Evolutionary conservation across 2,888 invertebrate genomes (phyloP).

Genomic region (Hydroisotoma schaefferi): DNA sequence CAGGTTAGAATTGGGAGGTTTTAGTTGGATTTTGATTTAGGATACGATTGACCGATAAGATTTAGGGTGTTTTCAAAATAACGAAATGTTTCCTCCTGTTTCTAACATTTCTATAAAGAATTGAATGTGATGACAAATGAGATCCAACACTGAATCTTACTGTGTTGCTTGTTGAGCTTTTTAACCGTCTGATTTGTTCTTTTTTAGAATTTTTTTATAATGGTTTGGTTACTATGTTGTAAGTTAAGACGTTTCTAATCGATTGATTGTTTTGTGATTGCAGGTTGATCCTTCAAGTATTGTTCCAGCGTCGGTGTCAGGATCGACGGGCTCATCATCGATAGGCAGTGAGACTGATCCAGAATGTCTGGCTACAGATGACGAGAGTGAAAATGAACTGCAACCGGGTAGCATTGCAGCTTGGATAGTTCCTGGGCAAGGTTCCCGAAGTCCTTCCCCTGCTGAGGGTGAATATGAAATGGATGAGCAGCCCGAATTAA

Average conservation of each 20-base stretch:
- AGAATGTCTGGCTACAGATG: conserved; percentile 45
- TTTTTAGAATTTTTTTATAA: not conserved
- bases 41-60: too few species aligned
- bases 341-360: conserved; percentile 47
- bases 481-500: conserved; percentile 48
- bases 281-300: conserved; percentile 48
- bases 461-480: conserved; percentile 29
- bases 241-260: not conserved
- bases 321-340: conserved; percentile 41
- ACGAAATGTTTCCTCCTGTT: too few species aligned
- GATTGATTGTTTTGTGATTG: not conserved
- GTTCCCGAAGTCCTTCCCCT: conserved; percentile 43
- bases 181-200: not conserved
- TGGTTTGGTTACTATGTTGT: not conserved
- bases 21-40: not conserved
- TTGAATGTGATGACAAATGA: too few species aligned
- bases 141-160: too few species aligned
- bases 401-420: conserved; percentile 38
- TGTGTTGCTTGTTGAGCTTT: not conserved
- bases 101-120: too few species aligned
- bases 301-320: conserved; percentile 44
- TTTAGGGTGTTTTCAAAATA: too few species aligned
- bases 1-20: not conserved
- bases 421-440: conserved; percentile 44
- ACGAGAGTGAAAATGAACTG: conserved; percentile 42